Base-by-base conservation (phyloP, 2,888 invertebrate species). In the Lymantria dispar region DNA sequence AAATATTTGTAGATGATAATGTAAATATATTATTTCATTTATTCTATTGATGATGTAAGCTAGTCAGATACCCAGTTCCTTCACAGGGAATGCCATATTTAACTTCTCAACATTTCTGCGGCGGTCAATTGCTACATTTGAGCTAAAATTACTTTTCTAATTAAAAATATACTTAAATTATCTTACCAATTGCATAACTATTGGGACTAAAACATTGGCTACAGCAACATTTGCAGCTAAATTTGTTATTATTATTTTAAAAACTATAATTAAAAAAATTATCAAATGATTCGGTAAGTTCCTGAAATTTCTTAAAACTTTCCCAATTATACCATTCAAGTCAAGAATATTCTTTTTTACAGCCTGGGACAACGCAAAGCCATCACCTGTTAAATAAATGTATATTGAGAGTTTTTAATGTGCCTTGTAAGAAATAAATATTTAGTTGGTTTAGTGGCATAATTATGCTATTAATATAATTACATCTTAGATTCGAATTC, bases 181-280 rank as follows among this genome's bases (percentile, higher is more conserved):
- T 41, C 74, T 73, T 70, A 87, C 88, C 78, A 87, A 50, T 54
- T 76, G 70, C 88, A 87, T 87, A 0, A 64, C 78, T 45, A 88
- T 76, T 0, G 88, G 88, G 0, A 70, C 61, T 9, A 88, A 60
- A 0, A 88, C 83, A 53, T 83, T 87, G 46, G 79, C 79, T 0
- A 84, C 64, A 36, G 82, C 77, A 45, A 82, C 87, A 50, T 87
- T 89, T 0, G 88, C 80, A 1, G 87, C 87, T 52, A 89, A 82
- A 49, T 89, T 88, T 0, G 89, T 88, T 1, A 87, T 14, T 13
- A 85, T 74, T 9, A 80, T 50, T 0, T 83, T 78, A 9, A 83
- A 68, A 1, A 80, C 50, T 7, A 87, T 78, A 3, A 87, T 62
- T 11, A 85, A 48, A 0, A 86, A 56, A 1, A 86, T 58, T 0